Percentiles rank a stretch among this genome's conserved stretches.
Evolutionary conservation across 2,888 invertebrate species (phyloP).

Genomic region (Cryptops parisi): DNA sequence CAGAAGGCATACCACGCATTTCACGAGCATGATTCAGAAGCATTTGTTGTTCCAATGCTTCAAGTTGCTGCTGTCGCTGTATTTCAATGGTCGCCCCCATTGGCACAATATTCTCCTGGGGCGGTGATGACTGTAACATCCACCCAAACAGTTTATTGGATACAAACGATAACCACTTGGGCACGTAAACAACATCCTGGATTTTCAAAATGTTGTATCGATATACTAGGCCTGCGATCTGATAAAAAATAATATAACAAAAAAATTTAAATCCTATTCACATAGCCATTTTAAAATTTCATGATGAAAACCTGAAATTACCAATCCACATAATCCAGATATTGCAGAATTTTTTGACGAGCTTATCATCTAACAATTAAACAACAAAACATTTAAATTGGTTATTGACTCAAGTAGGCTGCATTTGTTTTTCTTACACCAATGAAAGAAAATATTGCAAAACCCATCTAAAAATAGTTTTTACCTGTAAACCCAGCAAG

Average conservation of each 20-base stretch:
- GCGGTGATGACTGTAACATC: slow-evolving; percentile 32
- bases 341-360: slow-evolving; percentile 31
- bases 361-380: slow-evolving; percentile 14
- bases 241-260: background rate
- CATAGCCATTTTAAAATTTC: background rate
- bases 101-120: slow-evolving; percentile 26
- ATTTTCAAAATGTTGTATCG: slow-evolving; percentile 33
- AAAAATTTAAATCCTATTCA: background rate
- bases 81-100: slow-evolving; percentile 40
- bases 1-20: slow-evolving; percentile 14
- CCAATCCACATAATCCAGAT: slow-evolving; percentile 34
- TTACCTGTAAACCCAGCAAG: slow-evolving; percentile 38
- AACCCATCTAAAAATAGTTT: background rate
- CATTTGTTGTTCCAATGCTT: slow-evolving; percentile 38
- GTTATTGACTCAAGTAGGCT: no score
- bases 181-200: slow-evolving; percentile 31
- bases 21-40: slow-evolving; percentile 26
- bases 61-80: slow-evolving; percentile 37
- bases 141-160: slow-evolving; percentile 31
- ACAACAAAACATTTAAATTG: no score
- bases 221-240: slow-evolving; percentile 36
- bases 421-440: no score
- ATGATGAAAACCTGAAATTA: slow-evolving; percentile 24
- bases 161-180: slow-evolving; percentile 29
- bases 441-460: background rate